phyloP scores from a whole-genome alignment of 2,113 vertebrate genomes.

The Burhinus oedicnemus region DNA sequence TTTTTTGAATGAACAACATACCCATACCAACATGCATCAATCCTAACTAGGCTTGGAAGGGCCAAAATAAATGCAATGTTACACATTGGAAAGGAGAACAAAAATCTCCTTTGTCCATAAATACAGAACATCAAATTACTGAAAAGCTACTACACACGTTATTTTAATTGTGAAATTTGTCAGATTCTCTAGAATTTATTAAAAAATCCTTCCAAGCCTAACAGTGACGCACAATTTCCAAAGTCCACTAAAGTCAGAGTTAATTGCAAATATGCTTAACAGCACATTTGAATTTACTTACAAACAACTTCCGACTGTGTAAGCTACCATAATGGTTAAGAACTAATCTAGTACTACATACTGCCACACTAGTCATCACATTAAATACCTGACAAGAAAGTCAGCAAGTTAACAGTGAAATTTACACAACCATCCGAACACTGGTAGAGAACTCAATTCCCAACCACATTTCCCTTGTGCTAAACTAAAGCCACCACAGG shows the following conservation, averaged over 20 bases:
- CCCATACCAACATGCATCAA: constrained; percentile 56
- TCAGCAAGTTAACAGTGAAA: constrained; percentile 71
- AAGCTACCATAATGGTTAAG: constrained; percentile 56
- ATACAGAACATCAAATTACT: background rate
- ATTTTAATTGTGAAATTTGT: background rate
- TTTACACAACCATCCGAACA: constrained; percentile 18
- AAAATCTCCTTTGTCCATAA: background rate
- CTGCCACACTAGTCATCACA: constrained; percentile 64
- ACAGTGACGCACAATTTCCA: constrained; percentile 64
- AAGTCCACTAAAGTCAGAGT: constrained; percentile 66
- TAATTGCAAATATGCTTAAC: constrained; percentile 65
- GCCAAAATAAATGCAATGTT: background rate
- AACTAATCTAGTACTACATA: constrained; percentile 40
- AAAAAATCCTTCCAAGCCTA: constrained; percentile 64
- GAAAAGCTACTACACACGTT: background rate
- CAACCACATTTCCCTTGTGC: constrained; percentile 59
- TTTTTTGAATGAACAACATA: constrained; percentile 58
- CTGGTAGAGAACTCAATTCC: constrained; percentile 26
- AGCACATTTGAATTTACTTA: constrained; percentile 63
- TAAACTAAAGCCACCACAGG: constrained; percentile 73
- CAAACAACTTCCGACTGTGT: constrained; percentile 42
- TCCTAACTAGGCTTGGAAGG: constrained; percentile 65
- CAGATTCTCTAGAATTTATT: background rate
- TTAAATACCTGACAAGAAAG: constrained; percentile 55
- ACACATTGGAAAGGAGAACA: background rate